Conservation (phyloP, 2,888 invertebrate genomes). For the Lasius platythorax region DNA sequence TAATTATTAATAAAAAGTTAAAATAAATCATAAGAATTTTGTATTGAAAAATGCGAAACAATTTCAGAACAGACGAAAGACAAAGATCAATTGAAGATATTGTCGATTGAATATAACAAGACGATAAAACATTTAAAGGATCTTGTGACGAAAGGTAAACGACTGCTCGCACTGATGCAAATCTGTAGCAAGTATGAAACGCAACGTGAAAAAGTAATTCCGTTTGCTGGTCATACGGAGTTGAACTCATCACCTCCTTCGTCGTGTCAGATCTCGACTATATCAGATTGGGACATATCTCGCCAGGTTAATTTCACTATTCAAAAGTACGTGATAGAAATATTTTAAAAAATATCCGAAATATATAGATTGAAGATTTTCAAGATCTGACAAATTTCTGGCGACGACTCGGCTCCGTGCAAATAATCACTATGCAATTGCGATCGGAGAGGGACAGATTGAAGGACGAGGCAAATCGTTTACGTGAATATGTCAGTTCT, state of each 20-base stretch:
- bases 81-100: constrained; percentile 69
- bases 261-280: neutral
- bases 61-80: constrained; percentile 75
- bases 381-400: constrained; percentile 75
- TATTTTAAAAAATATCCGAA: neutral
- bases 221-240: constrained; percentile 19
- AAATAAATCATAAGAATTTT: neutral
- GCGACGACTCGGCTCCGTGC: constrained; percentile 71
- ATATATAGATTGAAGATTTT: constrained; percentile 68
- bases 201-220: constrained; percentile 75
- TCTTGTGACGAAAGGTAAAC: constrained; percentile 72
- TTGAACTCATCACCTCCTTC: neutral
- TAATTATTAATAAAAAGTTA: neutral
- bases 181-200: constrained; percentile 81
- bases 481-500: constrained; percentile 49
- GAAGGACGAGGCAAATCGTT: constrained; percentile 49
- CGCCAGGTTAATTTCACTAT: neutral
- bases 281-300: neutral
- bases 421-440: constrained; percentile 66
- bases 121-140: constrained; percentile 68
- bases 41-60: neutral
- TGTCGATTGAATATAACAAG: constrained; percentile 73
- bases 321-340: neutral
- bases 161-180: constrained; percentile 70
- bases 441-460: constrained; percentile 66